Percentiles rank a stretch among this genome's conserved stretches.
Evolutionary conservation across 2,888 invertebrate species (phyloP).

Genomic region (Pseudanteris insignis): DNA sequence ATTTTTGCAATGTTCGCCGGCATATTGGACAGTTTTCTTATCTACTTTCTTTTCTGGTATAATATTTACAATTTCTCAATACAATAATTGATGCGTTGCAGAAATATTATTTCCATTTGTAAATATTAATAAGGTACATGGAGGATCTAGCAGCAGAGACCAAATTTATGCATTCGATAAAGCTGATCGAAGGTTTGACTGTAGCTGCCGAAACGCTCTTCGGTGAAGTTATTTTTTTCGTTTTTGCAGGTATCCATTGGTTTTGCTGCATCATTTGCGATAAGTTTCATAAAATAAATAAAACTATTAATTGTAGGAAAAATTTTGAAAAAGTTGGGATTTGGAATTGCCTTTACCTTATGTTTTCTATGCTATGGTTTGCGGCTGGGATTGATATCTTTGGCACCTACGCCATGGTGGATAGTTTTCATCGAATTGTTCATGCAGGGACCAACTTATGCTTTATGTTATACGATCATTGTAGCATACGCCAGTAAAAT

Average conservation of each 20-base stretch:
- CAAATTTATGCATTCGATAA: constrained; percentile 73
- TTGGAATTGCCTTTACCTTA: constrained; percentile 79
- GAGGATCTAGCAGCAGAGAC: constrained; percentile 78
- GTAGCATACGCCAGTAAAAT: constrained; percentile 73
- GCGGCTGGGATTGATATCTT: constrained; percentile 78
- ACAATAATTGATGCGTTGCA: background rate
- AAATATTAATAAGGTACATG: too few species aligned
- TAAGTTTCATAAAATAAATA: too few species aligned
- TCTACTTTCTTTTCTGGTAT: constrained; percentile 85
- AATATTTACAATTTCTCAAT: constrained; percentile 50
- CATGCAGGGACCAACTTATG: constrained; percentile 88
- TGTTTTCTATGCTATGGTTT: constrained; percentile 81
- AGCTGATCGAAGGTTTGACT: constrained; percentile 81
- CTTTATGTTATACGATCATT: constrained; percentile 83
- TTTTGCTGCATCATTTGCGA: constrained; percentile 22
- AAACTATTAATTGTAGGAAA: constrained; percentile 74
- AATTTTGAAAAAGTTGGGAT: constrained; percentile 82
- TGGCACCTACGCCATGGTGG: constrained; percentile 84
- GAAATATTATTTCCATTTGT: too few species aligned
- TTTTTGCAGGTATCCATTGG: constrained; percentile 76
- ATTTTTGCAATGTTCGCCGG: constrained; percentile 80
- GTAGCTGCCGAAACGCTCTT: constrained; percentile 82
- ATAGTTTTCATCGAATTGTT: constrained; percentile 81
- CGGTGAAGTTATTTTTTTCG: constrained; percentile 82
- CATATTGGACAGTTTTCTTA: constrained; percentile 81